phyloP scores from a whole-genome alignment of 2,888 invertebrate species.

The Dryadula phaetusa region DNA sequence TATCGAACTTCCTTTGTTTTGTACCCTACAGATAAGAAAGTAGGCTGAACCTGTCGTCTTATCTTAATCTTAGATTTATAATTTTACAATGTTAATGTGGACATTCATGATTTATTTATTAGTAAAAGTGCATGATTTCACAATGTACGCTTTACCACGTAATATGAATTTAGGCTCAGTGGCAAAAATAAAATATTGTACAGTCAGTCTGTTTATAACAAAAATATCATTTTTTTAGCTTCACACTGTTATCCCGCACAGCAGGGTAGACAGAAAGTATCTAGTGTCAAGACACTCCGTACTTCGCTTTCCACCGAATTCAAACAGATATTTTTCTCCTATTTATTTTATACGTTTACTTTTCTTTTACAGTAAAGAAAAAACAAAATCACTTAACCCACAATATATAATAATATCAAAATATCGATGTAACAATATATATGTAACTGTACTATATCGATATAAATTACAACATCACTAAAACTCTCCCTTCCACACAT shows the following conservation, averaged over 20 bases:
- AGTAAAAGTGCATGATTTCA: slow-evolving; percentile 8
- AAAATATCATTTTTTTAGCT: too few relatives aligned
- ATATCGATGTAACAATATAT: slow-evolving; percentile 27
- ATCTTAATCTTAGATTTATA: slow-evolving; percentile 27
- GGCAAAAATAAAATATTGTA: too few relatives aligned
- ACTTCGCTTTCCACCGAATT: too few relatives aligned
- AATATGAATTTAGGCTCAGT: too few relatives aligned
- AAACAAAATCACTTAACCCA: too few relatives aligned
- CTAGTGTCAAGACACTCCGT: too few relatives aligned
- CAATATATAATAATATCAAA: not conserved
- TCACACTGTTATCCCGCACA: too few relatives aligned
- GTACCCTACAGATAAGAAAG: slow-evolving; percentile 33
- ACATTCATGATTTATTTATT: slow-evolving; percentile 6
- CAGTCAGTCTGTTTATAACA: too few relatives aligned
- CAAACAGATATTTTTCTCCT: too few relatives aligned
- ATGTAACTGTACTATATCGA: slow-evolving; percentile 18
- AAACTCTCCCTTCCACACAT: slow-evolving; percentile 46
- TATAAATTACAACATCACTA: slow-evolving; percentile 47
- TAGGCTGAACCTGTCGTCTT: slow-evolving; percentile 31
- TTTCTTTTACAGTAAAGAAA: too few relatives aligned
- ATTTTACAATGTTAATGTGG: slow-evolving; percentile 10
- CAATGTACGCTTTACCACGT: not conserved
- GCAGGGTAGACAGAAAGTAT: too few relatives aligned
- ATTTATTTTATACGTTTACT: too few relatives aligned
- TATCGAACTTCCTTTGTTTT: slow-evolving; percentile 39